Evolutionary conservation across 2,797 vertebrate genomes (phyloP), one percentile per base, ranked within the genome.

Genomic region (Notamacropus eugenii): DNA sequence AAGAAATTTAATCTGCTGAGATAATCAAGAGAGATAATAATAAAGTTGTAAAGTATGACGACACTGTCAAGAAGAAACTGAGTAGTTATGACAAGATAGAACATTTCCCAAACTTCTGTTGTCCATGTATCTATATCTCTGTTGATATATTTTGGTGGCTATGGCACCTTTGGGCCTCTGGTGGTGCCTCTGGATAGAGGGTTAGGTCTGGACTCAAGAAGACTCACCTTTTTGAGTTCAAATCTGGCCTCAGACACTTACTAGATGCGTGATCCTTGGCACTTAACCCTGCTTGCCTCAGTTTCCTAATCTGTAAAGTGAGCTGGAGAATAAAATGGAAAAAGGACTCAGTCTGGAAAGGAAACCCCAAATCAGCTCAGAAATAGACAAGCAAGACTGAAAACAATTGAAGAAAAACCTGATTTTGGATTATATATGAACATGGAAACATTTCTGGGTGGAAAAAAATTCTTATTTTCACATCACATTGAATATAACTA

Each of bases 1-100:
- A 95, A 40, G 90, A 46, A 96, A 74, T 27, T 74, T 91, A 46
- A 0, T 62, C 87, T 97, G 34, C 67, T 95, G 1, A 13, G 29
- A 14, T 93, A 91, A 46, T 4, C 8, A 95, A 22, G 12, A 97
- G 0, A 28, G 93, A 58, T 0, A 0, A 57, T 10, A 97, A 92
- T 58, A 67, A 93, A 93, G 10, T 92, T 40, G 0, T 10, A 34
- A 0, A 58, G 8, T 31, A 11, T 27, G 19, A 46, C 9, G 1
- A 8, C 14, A 5, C 0, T 74, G 50, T 1, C 22, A 93, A 82
- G 94, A 95, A 91, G 2, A 95, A 94, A 34, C 0, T 0, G 91
- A 56, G 52, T 59, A 4, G 0, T 92, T 91, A 28, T 4, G 56
- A 54, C 57, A 58, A 19, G 11, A 55, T 4, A 91, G 24, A 28